These are phyloP conservation scores for Yoshiicerus persimilis DNA, from an alignment of 1,140 invertebrate genomes.

Conservation along the genomic window DNA sequence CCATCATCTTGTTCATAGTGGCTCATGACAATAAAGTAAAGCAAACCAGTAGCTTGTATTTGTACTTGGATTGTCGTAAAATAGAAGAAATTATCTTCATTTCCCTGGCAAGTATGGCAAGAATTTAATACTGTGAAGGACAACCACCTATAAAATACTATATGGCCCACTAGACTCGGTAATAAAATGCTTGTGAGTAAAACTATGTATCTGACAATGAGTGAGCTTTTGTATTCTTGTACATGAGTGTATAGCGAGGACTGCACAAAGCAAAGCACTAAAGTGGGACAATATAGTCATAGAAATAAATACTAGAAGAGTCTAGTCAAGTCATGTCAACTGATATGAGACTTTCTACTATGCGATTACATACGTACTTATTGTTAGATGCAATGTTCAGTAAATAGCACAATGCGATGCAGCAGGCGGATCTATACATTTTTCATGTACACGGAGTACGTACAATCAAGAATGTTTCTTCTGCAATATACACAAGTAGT, in stretches of 20 bases:
- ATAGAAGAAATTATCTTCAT: not conserved
- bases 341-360: not conserved
- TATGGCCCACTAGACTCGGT: not conserved
- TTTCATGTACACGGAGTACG: not conserved
- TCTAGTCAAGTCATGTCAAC: not conserved
- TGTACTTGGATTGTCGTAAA: not conserved
- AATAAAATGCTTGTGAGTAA: slow-evolving; percentile 5
- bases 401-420: not conserved
- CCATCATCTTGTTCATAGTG: not conserved
- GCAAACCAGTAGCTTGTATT: not conserved
- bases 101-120: slow-evolving; percentile 5
- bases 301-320: not conserved
- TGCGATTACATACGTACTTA: not conserved
- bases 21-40: not conserved
- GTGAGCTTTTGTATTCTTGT: not conserved
- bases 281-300: slow-evolving; percentile 32
- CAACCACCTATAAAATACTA: slow-evolving; percentile 31
- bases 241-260: not conserved
- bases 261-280: not conserved
- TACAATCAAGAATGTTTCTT: not conserved
- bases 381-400: not conserved
- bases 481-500: not conserved
- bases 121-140: slow-evolving; percentile 35
- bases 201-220: not conserved
- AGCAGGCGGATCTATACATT: not conserved